Base-by-base conservation (phyloP, 2,888 invertebrate species). In the Sarcophaga variegata region DNA sequence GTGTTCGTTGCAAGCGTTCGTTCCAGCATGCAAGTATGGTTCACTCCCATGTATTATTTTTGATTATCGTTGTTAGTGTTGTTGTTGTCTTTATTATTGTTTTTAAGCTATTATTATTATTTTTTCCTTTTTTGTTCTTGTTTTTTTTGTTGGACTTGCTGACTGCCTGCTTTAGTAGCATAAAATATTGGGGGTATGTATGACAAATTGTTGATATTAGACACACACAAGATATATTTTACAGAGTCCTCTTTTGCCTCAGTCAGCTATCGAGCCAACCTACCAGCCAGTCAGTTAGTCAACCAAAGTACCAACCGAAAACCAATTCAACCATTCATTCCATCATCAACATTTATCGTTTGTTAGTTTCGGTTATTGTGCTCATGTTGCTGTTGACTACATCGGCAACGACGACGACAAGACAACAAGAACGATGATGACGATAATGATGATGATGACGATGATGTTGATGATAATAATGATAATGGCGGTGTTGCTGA, bases 141-240 rank as follows among this genome's bases (percentile, higher is more conserved):
- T 78, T 66, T 74, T 47, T 76, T 54, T 25, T 77, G 37, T 37
- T 60, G 59, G 6, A 69, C 20, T 37, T 70, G 79, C 12, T 70
- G 67, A 17, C 49, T 79, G 72, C 59, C 37, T 79, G 72, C 59
- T 76, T 83, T 80, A 69, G 66, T 81, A 81, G 77, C 77, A 66
- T 84, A 74, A 82, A 82, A 72, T 82, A 76, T 59, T 60, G 74
- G 74, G 70, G 79, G 81, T 81, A 79, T 87, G 84, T 79, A 87
- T 87, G 87, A 87, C 87, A 87, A 87, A 87, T 87, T 87, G 87
- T 84, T 87, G 87, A 87, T 87, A 84, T 87, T 87, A 87, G 87
- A 87, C 84, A 87, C 87, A 84, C 37, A 37, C 37, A 37, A 37
- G 37, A 87, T 84, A 87, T 84, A 87, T 76, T 87, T 71, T 84